These are phyloP conservation scores for Thysanoteuthis rhombus DNA, from an alignment of 2,888 invertebrate species.

Conservation along the genomic window DNA sequence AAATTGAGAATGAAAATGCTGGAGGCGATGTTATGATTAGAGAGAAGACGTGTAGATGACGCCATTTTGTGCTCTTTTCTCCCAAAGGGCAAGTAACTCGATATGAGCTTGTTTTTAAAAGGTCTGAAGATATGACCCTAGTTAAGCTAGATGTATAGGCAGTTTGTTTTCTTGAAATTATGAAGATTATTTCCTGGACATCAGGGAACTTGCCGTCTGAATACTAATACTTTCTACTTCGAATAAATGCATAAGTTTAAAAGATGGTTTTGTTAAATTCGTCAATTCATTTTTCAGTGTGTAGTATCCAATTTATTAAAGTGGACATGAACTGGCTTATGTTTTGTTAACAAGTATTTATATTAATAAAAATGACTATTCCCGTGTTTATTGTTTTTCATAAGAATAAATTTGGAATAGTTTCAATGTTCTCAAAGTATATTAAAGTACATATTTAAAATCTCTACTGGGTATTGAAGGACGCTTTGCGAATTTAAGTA, in stretches of 20 bases:
- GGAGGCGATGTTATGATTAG: neutral
- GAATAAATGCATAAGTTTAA: neutral
- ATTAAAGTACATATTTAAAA: no score
- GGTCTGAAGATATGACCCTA: neutral
- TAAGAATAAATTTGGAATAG: no score
- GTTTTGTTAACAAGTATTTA: no score
- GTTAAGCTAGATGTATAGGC: neutral
- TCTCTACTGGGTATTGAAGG: no score
- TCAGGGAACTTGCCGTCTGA: neutral
- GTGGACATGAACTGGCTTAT: no score
- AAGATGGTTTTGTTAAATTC: neutral
- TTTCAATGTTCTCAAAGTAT: no score
- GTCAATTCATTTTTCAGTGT: neutral
- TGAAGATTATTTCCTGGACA: neutral
- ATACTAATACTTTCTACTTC: neutral
- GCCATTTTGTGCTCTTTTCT: neutral
- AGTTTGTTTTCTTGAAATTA: neutral
- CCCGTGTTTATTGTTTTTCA: no score
- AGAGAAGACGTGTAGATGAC: neutral
- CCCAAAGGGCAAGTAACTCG: slow-evolving; percentile 12
- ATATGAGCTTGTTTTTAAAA: neutral
- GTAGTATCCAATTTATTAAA: no score
- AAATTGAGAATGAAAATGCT: neutral
- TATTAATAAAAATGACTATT: no score
- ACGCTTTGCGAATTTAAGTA: no score